Evolutionary conservation across 2,113 vertebrate genomes (phyloP).

Genomic region (rabbit (Oryctolagus cuniculus)): DNA sequence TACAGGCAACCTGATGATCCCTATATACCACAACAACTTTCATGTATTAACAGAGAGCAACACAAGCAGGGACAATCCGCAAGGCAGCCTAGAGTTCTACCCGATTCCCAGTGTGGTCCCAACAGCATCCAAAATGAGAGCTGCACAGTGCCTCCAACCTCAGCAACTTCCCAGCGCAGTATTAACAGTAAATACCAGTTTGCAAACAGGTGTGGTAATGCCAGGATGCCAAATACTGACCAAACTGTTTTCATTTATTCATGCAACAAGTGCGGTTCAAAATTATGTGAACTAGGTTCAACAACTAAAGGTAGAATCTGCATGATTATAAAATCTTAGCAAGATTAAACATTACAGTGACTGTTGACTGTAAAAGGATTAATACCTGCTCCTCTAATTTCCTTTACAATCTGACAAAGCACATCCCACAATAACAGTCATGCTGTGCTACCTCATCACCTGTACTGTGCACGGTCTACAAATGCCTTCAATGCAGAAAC

Average conservation of each 20-base stretch:
- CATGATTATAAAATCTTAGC: neutral
- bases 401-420: neutral
- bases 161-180: neutral
- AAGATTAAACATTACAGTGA: neutral
- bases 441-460: neutral
- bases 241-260: neutral
- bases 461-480: neutral
- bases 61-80: neutral
- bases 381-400: neutral
- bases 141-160: neutral
- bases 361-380: neutral
- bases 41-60: conserved; percentile 8
- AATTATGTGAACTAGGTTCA: neutral
- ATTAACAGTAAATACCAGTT: neutral
- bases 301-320: neutral
- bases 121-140: neutral
- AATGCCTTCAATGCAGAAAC: neutral
- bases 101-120: neutral
- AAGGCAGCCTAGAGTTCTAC: neutral
- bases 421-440: neutral
- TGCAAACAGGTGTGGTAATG: neutral
- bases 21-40: neutral
- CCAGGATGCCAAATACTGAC: neutral
- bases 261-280: neutral
- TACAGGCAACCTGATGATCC: neutral